phyloP scores from a whole-genome alignment of 2,113 vertebrate genomes.

The Ranitomeya imitator region DNA sequence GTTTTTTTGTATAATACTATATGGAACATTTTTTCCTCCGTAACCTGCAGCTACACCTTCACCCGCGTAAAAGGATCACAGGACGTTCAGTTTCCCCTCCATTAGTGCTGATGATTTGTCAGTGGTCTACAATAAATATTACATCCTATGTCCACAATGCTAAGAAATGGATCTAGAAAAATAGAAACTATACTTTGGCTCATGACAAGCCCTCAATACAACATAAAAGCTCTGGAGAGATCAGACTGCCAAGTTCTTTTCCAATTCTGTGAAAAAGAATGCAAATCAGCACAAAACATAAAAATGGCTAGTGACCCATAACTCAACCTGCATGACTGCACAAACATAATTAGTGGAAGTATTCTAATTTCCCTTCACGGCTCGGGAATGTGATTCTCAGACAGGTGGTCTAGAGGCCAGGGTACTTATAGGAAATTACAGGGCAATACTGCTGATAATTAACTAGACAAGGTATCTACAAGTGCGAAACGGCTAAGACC shows the following conservation, averaged over 20 bases:
- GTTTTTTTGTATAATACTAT: neutral
- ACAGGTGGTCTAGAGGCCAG: conserved; percentile 28
- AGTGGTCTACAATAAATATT: neutral
- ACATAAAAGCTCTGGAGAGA: conserved; percentile 1
- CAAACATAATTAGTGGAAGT: conserved; percentile 43
- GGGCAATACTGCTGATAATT: neutral
- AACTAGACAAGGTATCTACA: neutral
- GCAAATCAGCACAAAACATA: conserved; percentile 19
- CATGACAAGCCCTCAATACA: conserved; percentile 1
- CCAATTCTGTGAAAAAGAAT: conserved; percentile 20
- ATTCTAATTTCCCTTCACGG: conserved; percentile 27
- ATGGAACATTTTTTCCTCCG: neutral
- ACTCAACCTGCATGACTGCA: conserved; percentile 35
- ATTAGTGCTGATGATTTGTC: neutral
- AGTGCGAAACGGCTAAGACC: neutral
- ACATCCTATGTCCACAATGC: neutral
- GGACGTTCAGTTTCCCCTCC: neutral
- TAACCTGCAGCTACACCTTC: neutral
- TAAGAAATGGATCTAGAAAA: neutral
- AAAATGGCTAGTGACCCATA: conserved; percentile 42
- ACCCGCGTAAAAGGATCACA: neutral
- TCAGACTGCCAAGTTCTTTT: conserved; percentile 39
- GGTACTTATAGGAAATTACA: conserved; percentile 3
- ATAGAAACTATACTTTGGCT: conserved; percentile 13
- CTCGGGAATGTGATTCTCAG: neutral